Base-by-base conservation (phyloP, 2,888 invertebrate genomes). In the Rhagonycha fulva region DNA sequence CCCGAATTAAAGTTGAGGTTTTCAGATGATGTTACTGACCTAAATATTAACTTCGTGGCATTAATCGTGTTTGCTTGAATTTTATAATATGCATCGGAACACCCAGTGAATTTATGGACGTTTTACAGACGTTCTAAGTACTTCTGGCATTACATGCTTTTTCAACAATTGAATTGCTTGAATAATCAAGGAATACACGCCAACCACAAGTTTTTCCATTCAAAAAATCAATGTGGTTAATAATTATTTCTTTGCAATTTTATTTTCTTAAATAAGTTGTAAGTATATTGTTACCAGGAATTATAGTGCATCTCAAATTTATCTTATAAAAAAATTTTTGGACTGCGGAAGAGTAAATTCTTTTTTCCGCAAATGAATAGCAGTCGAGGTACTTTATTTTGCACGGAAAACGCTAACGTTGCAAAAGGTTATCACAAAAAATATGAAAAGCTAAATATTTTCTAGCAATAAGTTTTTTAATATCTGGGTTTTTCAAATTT, bases 1-100 rank as follows among this genome's bases (percentile, higher is more conserved):
- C 72, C 72, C 72, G 68, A 61, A 72, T 72, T 72, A 68, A 63
- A 28, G 47, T n/a, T 47, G 47, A 47, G 47, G 47, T 47, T 47
- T 47, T 47, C 47, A 47, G 5, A 47, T 32, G 47, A 47, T 47
- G 47, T 47, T 66, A 66, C n/a, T 66, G 63, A 66, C 63, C 63
- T 66, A 66, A 66, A 66, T 66, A 66, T 24, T 23, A 66, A 66
- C 47, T 47, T 47, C 47, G 47, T 47, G 47, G 47, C 47, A 47
- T 47, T n/a, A 47, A n/a, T 47, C 47, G n/a, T 47, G 47, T 47
- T 47, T 47, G 47, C n/a, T n/a, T n/a, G 47, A 47, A 47, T 47
- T 47, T 47, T 47, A 47, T 47, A 47, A 47, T 47, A 5, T 47
- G 5, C 47, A n/a, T 47, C 7, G n/a, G n/a, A 47, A n/a, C 7